Evolutionary conservation across 2,113 vertebrate species (phyloP).

Genomic region (Vanacampus margaritifer): DNA sequence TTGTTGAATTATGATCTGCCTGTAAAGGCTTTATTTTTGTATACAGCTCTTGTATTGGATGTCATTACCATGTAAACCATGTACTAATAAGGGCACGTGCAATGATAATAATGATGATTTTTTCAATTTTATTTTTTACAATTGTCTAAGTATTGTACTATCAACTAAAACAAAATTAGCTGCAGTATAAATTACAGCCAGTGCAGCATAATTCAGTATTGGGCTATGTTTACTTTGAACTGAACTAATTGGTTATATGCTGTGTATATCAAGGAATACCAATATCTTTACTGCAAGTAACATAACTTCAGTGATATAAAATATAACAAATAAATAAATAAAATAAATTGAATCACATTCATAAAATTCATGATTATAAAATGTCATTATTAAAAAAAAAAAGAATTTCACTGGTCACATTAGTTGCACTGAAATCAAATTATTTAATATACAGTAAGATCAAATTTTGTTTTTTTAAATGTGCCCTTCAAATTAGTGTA

Average conservation of each 20-base stretch:
- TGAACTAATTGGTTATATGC: too few species aligned
- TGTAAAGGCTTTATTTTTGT: not conserved
- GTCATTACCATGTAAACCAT: not conserved
- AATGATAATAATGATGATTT: not conserved
- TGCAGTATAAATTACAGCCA: too few species aligned
- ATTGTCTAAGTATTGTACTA: too few species aligned
- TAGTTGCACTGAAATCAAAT: not conserved
- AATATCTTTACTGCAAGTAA: too few species aligned
- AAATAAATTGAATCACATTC: too few species aligned
- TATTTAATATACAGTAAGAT: too few species aligned
- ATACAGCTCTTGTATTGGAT: not conserved
- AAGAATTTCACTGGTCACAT: not conserved
- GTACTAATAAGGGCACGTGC: not conserved
- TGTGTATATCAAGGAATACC: too few species aligned
- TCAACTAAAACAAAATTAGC: too few species aligned
- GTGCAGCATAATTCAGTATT: too few species aligned
- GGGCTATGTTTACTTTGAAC: too few species aligned
- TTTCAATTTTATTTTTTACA: not conserved
- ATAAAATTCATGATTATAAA: not conserved
- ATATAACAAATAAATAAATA: too few species aligned
- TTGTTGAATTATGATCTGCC: not conserved
- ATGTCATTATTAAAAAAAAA: not conserved
- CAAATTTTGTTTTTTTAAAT: not conserved
- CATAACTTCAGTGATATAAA: too few species aligned
- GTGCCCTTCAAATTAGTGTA: not conserved